A percentile compares a stretch with the other conserved stretches of the same genome.
Evolutionary conservation across 2,888 invertebrate genomes (phyloP).

Genomic region (Alcis repandata): DNA sequence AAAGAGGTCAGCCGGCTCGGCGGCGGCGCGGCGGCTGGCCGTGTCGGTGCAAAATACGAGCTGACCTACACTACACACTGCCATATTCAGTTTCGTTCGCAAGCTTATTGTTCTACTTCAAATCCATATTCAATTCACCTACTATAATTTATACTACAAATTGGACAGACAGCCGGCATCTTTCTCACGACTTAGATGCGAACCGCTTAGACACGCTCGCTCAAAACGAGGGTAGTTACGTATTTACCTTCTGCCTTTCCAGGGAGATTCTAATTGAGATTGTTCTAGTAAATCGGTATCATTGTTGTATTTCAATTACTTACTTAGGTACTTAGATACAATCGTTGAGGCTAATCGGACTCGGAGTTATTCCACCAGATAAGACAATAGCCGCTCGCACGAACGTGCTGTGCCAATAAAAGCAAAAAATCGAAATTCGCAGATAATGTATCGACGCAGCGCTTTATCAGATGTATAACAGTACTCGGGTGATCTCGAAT

Average conservation of each 20-base stretch:
- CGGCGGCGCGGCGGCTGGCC: constrained; percentile 27
- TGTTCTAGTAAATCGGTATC: constrained; percentile 18
- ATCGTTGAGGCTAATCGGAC: constrained; percentile 29
- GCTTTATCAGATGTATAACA: constrained; percentile 75
- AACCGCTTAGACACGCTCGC: not conserved
- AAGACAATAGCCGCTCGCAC: constrained; percentile 69
- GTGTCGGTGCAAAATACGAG: constrained; percentile 53
- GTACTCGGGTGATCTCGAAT: constrained; percentile 61
- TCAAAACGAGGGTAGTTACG: constrained; percentile 27
- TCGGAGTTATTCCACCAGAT: constrained; percentile 57
- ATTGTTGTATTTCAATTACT: constrained; percentile 22
- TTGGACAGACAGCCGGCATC: not conserved
- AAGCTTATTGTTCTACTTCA: constrained; percentile 41
- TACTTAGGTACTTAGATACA: constrained; percentile 1
- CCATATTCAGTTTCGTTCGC: constrained; percentile 55
- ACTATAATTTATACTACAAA: constrained; percentile 1
- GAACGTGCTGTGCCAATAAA: constrained; percentile 63
- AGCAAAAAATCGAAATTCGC: constrained; percentile 64
- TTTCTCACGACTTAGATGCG: not conserved
- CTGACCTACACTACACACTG: constrained; percentile 60
- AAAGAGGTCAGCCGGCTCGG: constrained; percentile 54
- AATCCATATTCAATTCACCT: not conserved
- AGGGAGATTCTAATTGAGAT: constrained; percentile 30
- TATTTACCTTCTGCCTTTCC: constrained; percentile 13
- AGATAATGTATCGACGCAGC: constrained; percentile 71